Evolutionary conservation across 2,888 invertebrate genomes (phyloP), one percentile per base, ranked within the genome.

Genomic region (Sphinx pinastri): DNA sequence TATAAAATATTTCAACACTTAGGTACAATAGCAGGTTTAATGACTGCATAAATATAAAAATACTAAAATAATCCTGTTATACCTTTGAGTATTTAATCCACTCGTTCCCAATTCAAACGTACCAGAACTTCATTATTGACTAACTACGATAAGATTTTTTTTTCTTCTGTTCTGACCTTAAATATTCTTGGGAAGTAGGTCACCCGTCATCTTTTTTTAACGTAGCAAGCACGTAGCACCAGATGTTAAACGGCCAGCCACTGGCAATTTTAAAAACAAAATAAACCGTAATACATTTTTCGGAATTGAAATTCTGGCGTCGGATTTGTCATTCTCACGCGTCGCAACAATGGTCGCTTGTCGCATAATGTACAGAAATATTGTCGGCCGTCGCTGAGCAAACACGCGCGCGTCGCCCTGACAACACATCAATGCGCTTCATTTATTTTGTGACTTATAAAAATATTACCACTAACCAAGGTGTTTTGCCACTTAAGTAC

Each of bases 361-460:
- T 88, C 83, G 83, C 81, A 78, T 77, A 79, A 79, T 81, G 77
- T 80, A 80, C 78, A 78, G 77, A 76, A 80, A 79, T 82, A 78
- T 76, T 76, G 75, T 68, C 75, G 76, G 75, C 74, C 80, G 81
- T 75, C 84, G 82, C 87, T 90, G 86, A 84, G 85, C 86, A 90
- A 93, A 93, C 92, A 93, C 76, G 75, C 78, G 81, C 75, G 76
- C 82, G 77, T 75, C 80, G 74, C 82, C 70, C 80, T 88, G 92
- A 91, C 93, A 87, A 82, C 76, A 79, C 84, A 87, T 93, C 92
- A 94, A 93, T 92, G 84, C 84, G 75, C 84, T 82, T 92, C 91
- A 92, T 93, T 92, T 92, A 92, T 91, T 91, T 91, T 88, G 88
- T 88, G 85, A 87, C 90, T 88, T 92, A 91, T 84, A 83, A 91